Evolutionary conservation across 2,888 invertebrate species (phyloP).

Genomic region (Tiphia femorata): DNA sequence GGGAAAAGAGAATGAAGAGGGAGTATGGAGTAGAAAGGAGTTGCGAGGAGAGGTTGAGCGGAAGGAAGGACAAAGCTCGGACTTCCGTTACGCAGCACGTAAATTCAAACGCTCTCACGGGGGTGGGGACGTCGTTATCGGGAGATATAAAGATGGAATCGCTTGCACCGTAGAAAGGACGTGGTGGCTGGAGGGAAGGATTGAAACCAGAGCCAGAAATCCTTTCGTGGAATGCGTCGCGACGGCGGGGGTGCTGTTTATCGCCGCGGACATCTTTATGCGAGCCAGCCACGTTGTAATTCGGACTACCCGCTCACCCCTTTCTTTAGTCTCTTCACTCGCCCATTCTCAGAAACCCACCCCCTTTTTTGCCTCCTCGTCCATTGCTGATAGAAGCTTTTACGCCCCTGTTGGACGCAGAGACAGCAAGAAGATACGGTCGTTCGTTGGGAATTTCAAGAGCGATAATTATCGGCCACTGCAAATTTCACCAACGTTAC

Average conservation of each 20-base stretch:
- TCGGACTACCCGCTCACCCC: slow-evolving; percentile 9
- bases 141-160: slow-evolving; percentile 13
- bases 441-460: too few species aligned
- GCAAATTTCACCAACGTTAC: too few species aligned
- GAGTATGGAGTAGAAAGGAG: too few species aligned
- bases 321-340: not conserved
- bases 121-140: slow-evolving; percentile 7
- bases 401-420: too few species aligned
- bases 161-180: not conserved
- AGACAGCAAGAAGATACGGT: too few species aligned
- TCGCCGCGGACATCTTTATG: slow-evolving; percentile 29
- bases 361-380: too few species aligned
- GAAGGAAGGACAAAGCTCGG: slow-evolving; percentile 4
- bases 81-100: slow-evolving; percentile 15
- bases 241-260: slow-evolving; percentile 27
- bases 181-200: not conserved
- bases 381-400: too few species aligned
- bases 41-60: too few species aligned
- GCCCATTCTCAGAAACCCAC: not conserved
- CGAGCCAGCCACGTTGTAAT: slow-evolving; percentile 24
- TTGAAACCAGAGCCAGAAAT: slow-evolving; percentile 24
- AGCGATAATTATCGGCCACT: too few species aligned
- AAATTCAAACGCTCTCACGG: slow-evolving; percentile 13
- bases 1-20: too few species aligned
- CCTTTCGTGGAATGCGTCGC: slow-evolving; percentile 22